Evolutionary conservation across 2,797 vertebrate genomes (phyloP).

Genomic region (Aviceda cuculoides): DNA sequence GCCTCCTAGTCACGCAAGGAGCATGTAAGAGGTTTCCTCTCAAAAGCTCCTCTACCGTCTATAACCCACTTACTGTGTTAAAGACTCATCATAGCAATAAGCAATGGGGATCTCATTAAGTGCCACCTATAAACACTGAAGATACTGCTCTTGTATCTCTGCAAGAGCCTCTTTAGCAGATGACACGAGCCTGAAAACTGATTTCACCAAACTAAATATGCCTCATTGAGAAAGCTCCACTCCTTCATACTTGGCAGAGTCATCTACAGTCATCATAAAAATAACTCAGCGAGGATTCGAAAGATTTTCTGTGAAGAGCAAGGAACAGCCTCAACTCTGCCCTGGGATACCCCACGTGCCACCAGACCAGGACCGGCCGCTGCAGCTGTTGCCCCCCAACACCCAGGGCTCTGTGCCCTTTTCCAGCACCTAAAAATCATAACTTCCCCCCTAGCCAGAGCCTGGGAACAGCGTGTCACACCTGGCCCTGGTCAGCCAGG

Average conservation of each 20-base stretch:
- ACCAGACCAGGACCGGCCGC: background rate
- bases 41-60: background rate
- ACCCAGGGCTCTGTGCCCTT: background rate
- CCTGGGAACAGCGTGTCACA: background rate
- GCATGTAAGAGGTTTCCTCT: background rate
- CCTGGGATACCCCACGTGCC: background rate
- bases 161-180: background rate
- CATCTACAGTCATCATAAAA: background rate
- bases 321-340: background rate
- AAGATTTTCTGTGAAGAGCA: background rate
- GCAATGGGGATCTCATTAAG: background rate
- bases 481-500: fast-evolving
- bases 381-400: background rate
- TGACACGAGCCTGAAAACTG: background rate
- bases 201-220: background rate
- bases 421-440: background rate
- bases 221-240: background rate
- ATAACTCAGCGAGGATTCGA: background rate
- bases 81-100: background rate
- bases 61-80: background rate
- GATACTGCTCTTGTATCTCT: background rate
- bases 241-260: background rate
- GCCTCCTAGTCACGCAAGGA: background rate
- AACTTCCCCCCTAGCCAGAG: background rate
- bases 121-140: background rate